Evolutionary conservation across 2,888 invertebrate genomes (phyloP), one percentile per base, ranked within the genome.

Genomic region (Platycnemis pennipes): DNA sequence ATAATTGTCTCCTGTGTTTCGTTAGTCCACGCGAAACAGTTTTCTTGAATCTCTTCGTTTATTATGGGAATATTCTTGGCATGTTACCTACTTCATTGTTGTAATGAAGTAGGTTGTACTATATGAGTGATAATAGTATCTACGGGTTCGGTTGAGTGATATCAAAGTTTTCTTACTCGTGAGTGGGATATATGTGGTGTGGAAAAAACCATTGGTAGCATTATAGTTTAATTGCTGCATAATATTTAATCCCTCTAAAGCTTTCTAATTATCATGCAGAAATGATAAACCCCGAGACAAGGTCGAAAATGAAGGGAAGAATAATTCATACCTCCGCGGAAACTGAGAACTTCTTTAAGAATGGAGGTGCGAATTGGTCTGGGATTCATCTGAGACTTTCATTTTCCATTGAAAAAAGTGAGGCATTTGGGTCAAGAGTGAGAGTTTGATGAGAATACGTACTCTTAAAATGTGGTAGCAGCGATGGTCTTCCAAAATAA

Each of bases 381-480:
- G 63, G 63, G 44, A 91, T 44, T n/a, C 44, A 16, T 69, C 53
- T 37, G 19, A 69, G 69, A 89, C 85, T 88, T 88, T 94, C 56
- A 56, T 77, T 88, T 88, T 89, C 49, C 63, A 16, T 49, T 37
- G 46, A 49, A 91, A 94, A 88, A 77, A 88, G 87, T 53, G 45
- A 46, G 87, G 85, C 45, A 63, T 88, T 63, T 91, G 77, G 91
- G 85, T 56, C 88, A 37, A 31, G 37, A 53, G 37, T 63, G 91
- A 91, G 91, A 91, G 91, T 91, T 91, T 37, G 91, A 63, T 91
- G 91, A 91, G 91, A 91, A 91, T 26, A 63, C 63, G 8, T 13
- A 13, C 26, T 31, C 37, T 77, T 37, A 37, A 63, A 26, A 26
- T 26, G 5, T 22, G 26, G 7, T 26, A 7, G 63, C n/a, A 26